phyloP scores from a whole-genome alignment of 2,797 vertebrate genomes.

The Garrulus glandarius region DNA sequence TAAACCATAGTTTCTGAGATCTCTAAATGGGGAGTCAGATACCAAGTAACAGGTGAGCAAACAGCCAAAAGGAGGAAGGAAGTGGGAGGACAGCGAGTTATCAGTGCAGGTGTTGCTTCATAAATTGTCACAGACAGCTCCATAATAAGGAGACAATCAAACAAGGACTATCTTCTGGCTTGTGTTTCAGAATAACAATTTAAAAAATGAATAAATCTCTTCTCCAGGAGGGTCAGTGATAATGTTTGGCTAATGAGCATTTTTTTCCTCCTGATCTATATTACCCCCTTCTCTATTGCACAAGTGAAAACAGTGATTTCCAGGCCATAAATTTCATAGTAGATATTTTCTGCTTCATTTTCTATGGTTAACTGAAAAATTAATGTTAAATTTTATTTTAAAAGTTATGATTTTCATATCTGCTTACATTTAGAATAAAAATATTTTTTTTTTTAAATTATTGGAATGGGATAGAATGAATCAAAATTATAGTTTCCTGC shows the following conservation, averaged over 20 bases:
- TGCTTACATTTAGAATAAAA: neutral
- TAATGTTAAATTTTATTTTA: neutral
- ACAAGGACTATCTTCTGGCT: neutral
- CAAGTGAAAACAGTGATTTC: neutral
- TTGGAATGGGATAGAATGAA: neutral
- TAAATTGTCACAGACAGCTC: slow-evolving; percentile 1
- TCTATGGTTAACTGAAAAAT: neutral
- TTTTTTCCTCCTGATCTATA: neutral
- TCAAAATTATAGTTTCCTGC: neutral
- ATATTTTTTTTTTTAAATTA: too few species aligned
- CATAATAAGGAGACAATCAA: neutral
- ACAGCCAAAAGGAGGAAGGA: neutral
- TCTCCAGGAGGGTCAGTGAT: neutral
- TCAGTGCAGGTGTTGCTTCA: neutral
- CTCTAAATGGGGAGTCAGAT: neutral
- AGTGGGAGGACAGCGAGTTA: neutral
- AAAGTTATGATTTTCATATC: neutral
- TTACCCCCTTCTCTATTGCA: neutral
- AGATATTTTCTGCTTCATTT: neutral
- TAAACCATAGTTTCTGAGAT: neutral
- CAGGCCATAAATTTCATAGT: neutral
- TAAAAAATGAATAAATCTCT: neutral
- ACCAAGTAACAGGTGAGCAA: slow-evolving; percentile 23
- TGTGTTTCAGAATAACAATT: neutral
- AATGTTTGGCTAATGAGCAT: neutral